Base-by-base conservation (phyloP, 1,140 invertebrate species). In the Dendrolimus punctatus region DNA sequence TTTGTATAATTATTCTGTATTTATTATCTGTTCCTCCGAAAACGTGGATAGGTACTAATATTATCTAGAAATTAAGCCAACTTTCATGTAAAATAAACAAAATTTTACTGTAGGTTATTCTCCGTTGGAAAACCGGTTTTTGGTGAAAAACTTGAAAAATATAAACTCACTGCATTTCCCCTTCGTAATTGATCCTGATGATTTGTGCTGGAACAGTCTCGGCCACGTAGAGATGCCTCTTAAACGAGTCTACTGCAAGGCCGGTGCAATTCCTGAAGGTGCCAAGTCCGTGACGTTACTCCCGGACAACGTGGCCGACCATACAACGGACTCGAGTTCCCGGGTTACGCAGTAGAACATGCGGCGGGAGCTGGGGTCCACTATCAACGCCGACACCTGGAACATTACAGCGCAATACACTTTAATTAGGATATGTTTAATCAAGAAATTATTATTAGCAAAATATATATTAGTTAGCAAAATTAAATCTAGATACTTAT, bases 201-300 rank as follows among this genome's bases (percentile, higher is more conserved):
- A 96, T 89, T 6, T 89, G 7, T 71, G 69, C 72, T 88, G 90
- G 57, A 4, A 57, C 58, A 43, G 90, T 80, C 71, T 95, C 93
- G 0, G 90, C 87, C 76, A 91, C 93, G 70, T 95, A 96, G 1
- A 96, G 66, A 42, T 87, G 68, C 55, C 88, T 85, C 55, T 89
- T 91, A 54, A 92, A 88, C 48, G 90, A 84, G 85, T 96, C 94
- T 40, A 90, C 87, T 1, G 92, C 87, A 0, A 96, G 59, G 0
- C 92, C 92, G 3, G 88, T 89, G 8, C 95, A 91, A 67, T 90
- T 68, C 1, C 51, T 39, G 0, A 68, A 57, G 0, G 60, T 53
- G 57, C 55, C 39, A 80, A 42, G 44, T 74, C 62, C 0, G 47
- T 36, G 1, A 59, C 49, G 5, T 58, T 23, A 1, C 55, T 48